Base-by-base conservation (phyloP, 2,113 vertebrate genomes). In the Laticauda colubrina region DNA sequence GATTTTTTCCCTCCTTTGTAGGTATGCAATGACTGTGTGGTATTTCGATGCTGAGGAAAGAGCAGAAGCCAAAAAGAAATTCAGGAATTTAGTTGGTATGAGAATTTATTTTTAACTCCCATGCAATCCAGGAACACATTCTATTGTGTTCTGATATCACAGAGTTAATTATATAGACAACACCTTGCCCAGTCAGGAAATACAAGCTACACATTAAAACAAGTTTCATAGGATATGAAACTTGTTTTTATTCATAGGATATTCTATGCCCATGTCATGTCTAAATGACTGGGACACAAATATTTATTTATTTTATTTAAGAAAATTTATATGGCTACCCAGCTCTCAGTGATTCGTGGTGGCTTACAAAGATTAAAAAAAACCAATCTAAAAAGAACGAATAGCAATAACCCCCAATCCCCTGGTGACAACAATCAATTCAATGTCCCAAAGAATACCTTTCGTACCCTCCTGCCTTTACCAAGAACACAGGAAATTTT, bases 21-120 rank as follows among this genome's bases (percentile, higher is more conserved):
- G 99, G 95, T 99, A 99, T 29, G 99, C 99, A 90, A 98, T 99
- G 97, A 99, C 99, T 0, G 99, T 99, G 75, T 99, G 99, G 99
- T 99, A 99, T 97, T 99, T 99, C 93, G 99, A 99, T 97, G 98
- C 98, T 0, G 98, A 99, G 96, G 99, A 99, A 95, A 97, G 99
- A 96, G 98, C 99, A 23, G 98, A 99, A 97, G 99, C 99, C 75
- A 99, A 98, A 97, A 98, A 98, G 94, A 99, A 98, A 96, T 99
- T 99, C 97, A 98, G 97, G 95, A 98, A 97, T 96, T 96, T 98
- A 95, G 98, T 97, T 0, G 98, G 99, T 99, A 98, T 85, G 97
- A 95, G 8, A 86, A 48, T 93, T 89, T 91, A 91, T 94, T 92
- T 10, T 92, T 90, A 39, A 91, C 39, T 85, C 3, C 6, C 91